Percentiles rank a stretch among this genome's conserved stretches.
Evolutionary conservation across 2,797 vertebrate species (phyloP).

Genomic region (Phrynocephalus forsythii): DNA sequence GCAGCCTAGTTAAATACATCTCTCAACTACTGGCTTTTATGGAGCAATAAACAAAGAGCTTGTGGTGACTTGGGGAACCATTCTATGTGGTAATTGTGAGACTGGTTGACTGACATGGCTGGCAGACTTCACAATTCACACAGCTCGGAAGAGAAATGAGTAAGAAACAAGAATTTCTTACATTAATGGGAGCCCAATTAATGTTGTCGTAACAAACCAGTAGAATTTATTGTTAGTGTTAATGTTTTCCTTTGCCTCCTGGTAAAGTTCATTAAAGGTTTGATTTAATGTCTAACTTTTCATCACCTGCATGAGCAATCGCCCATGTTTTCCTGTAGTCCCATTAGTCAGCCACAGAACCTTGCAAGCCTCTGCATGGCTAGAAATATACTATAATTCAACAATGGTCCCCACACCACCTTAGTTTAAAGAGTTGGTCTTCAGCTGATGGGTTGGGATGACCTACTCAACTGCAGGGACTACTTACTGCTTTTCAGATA

Average conservation of each 20-base stretch:
- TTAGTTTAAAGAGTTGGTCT: no score
- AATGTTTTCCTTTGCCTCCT: slow-evolving; percentile 65
- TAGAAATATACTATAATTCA: neutral
- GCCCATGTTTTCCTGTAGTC: neutral
- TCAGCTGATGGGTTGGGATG: neutral
- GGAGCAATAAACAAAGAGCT: slow-evolving; percentile 74
- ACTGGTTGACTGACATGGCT: slow-evolving; percentile 66
- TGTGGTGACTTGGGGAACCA: slow-evolving; percentile 62
- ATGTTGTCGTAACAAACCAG: slow-evolving; percentile 59
- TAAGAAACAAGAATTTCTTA: slow-evolving; percentile 65
- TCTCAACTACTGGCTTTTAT: slow-evolving; percentile 64
- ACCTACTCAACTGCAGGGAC: neutral
- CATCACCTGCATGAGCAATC: slow-evolving; percentile 18
- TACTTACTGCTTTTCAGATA: no score
- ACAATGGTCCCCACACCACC: no score
- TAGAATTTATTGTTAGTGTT: slow-evolving; percentile 69
- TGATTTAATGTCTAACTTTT: slow-evolving; percentile 48
- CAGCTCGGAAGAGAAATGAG: slow-evolving; percentile 62
- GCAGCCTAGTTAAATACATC: slow-evolving; percentile 66
- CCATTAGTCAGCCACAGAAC: slow-evolving; percentile 32
- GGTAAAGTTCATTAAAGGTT: slow-evolving; percentile 66
- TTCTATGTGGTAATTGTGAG: slow-evolving; percentile 74
- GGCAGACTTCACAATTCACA: slow-evolving; percentile 62
- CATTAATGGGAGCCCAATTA: slow-evolving; percentile 72
- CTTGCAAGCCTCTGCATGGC: neutral